These are phyloP conservation scores for Dolichallabes microphthalmus DNA, from an alignment of 2,113 vertebrate species.

Conservation along the genomic window DNA sequence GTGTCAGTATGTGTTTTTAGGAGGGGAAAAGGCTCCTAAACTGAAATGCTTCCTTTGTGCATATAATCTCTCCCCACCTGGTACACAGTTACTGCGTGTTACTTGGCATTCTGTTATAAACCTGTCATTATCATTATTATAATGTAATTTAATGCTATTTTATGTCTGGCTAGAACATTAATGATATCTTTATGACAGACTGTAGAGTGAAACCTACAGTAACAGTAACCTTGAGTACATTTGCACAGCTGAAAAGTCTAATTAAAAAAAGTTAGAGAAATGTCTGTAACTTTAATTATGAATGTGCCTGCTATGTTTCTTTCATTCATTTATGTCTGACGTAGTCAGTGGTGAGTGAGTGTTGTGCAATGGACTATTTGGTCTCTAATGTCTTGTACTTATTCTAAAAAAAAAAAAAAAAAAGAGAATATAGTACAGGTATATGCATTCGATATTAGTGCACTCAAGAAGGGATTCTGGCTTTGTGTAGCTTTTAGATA, in stretches of 20 bases:
- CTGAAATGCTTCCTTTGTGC: background rate
- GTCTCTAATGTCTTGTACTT: slow-evolving; percentile 21
- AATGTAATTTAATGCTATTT: background rate
- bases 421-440: slow-evolving; percentile 11
- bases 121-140: background rate
- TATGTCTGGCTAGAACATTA: background rate
- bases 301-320: slow-evolving; percentile 17
- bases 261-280: slow-evolving; percentile 11
- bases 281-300: slow-evolving; percentile 27
- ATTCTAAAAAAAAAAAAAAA: background rate
- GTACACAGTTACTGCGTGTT: background rate
- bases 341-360: background rate
- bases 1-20: slow-evolving; percentile 3
- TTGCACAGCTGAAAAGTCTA: slow-evolving; percentile 1
- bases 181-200: slow-evolving; percentile 17
- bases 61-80: background rate
- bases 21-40: background rate
- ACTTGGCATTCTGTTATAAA: slow-evolving; percentile 7
- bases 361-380: slow-evolving; percentile 16
- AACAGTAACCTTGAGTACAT: background rate
- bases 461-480: too few relatives aligned
- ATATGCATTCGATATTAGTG: slow-evolving; percentile 14
- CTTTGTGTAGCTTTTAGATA: too few relatives aligned
- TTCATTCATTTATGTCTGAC: slow-evolving; percentile 22
- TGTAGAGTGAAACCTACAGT: background rate